Percentiles rank a stretch among this genome's conserved stretches.
Conservation (phyloP, 2,797 vertebrate genomes). For the Myotis pilosus region DNA sequence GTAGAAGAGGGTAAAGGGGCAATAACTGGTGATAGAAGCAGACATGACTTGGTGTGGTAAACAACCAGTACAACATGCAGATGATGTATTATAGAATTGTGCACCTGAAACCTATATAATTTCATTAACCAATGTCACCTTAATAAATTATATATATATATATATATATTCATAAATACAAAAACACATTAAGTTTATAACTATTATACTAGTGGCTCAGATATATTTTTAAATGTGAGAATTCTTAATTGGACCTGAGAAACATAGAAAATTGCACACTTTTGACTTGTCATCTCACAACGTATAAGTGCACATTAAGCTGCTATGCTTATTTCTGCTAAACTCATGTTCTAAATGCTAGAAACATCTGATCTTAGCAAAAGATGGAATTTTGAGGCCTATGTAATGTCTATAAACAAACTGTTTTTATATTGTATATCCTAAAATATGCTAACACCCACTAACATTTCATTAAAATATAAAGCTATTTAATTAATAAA, state of each 20-base stretch:
- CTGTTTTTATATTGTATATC: neutral
- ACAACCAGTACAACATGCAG: too few relatives aligned
- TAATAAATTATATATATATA: too few relatives aligned
- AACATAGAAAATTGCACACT: neutral
- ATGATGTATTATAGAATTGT: too few relatives aligned
- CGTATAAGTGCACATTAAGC: neutral
- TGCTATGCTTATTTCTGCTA: constrained; percentile 23
- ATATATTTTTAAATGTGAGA: constrained; percentile 2
- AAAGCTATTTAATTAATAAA: neutral
- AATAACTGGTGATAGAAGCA: too few relatives aligned
- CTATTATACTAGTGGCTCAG: neutral
- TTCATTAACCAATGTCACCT: neutral
- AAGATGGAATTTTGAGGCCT: neutral
- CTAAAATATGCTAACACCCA: neutral
- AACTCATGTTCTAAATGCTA: neutral
- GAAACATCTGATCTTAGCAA: neutral
- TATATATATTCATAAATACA: neutral
- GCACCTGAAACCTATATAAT: too few relatives aligned
- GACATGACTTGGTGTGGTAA: too few relatives aligned
- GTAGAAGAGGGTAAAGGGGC: neutral
- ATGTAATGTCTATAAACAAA: neutral
- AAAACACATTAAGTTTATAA: neutral
- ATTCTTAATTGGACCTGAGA: neutral
- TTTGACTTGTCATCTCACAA: neutral
- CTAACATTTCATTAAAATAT: neutral